Evolutionary conservation across 1,140 invertebrate species (phyloP).

Genomic region (Camponotus vicinus): DNA sequence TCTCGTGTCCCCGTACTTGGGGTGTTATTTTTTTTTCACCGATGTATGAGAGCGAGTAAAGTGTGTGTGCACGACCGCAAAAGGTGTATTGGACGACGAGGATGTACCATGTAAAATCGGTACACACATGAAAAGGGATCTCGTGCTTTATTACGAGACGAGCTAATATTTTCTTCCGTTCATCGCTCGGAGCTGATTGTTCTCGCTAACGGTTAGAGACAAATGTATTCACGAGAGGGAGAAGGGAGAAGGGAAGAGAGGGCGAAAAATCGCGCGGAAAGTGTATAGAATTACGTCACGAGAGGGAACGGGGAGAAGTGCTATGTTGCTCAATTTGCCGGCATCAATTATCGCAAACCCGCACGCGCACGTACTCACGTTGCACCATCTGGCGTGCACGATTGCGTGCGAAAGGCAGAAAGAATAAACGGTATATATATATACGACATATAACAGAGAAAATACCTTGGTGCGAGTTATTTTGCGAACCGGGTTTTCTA

Average conservation of each 20-base stretch:
- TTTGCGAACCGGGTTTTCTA: constrained; percentile 10
- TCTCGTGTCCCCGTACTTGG: not conserved
- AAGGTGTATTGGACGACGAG: constrained; percentile 7
- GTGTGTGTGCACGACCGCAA: constrained; percentile 17
- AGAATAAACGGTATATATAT: constrained; percentile 55
- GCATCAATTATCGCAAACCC: constrained; percentile 75
- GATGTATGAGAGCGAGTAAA: constrained; percentile 6
- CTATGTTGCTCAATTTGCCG: constrained; percentile 76
- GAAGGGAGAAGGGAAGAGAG: constrained; percentile 2
- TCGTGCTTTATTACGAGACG: not conserved
- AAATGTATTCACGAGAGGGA: not conserved
- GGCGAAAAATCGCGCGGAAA: not conserved
- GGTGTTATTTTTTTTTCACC: constrained; percentile 23
- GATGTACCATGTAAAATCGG: not conserved
- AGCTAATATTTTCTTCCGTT: not conserved
- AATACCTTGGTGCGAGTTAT: constrained; percentile 26
- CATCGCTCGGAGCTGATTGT: constrained; percentile 30
- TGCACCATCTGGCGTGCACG: constrained; percentile 73
- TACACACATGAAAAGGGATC: not conserved
- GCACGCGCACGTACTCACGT: constrained; percentile 71
- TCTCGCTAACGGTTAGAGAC: not conserved
- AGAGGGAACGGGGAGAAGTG: constrained; percentile 54
- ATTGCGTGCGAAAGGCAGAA: constrained; percentile 78
- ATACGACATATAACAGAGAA: constrained; percentile 48
- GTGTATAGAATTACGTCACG: constrained; percentile 52